Conservation (phyloP, 2,888 invertebrate genomes). For the Ptilodon capucinus region DNA sequence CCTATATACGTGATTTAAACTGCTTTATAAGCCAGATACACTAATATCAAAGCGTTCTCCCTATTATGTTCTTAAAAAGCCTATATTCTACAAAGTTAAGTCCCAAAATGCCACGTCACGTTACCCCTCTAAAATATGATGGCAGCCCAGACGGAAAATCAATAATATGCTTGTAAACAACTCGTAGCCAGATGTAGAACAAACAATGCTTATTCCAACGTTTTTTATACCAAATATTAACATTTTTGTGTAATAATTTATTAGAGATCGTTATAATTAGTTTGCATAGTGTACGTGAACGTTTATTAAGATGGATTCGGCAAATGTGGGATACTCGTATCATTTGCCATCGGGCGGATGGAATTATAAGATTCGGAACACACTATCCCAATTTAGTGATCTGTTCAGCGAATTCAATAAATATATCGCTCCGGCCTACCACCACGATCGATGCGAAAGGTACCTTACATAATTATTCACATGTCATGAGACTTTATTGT, state of each 20-base stretch:
- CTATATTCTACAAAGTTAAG: not conserved
- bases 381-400: constrained; percentile 94
- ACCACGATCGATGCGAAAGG: constrained; percentile 98
- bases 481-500: too few relatives aligned
- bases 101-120: constrained; percentile 14
- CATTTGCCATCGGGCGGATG: constrained; percentile 91
- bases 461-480: constrained; percentile 53
- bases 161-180: constrained; percentile 79
- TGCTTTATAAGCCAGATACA: not conserved
- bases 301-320: constrained; percentile 74
- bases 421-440: constrained; percentile 97
- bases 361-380: constrained; percentile 89
- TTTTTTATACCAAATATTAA: constrained; percentile 48
- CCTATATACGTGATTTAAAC: not conserved
- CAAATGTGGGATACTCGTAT: constrained; percentile 91
- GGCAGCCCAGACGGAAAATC: constrained; percentile 59
- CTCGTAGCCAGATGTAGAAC: constrained; percentile 55
- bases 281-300: constrained; percentile 10
- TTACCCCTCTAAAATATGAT: constrained; percentile 14
- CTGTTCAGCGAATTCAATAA: constrained; percentile 98
- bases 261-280: constrained; percentile 15
- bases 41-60: not conserved
- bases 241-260: constrained; percentile 60
- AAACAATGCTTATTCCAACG: constrained; percentile 46
- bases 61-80: not conserved